Conservation (phyloP, 2,797 vertebrate genomes). For the Platyrinchus mystaceus region DNA sequence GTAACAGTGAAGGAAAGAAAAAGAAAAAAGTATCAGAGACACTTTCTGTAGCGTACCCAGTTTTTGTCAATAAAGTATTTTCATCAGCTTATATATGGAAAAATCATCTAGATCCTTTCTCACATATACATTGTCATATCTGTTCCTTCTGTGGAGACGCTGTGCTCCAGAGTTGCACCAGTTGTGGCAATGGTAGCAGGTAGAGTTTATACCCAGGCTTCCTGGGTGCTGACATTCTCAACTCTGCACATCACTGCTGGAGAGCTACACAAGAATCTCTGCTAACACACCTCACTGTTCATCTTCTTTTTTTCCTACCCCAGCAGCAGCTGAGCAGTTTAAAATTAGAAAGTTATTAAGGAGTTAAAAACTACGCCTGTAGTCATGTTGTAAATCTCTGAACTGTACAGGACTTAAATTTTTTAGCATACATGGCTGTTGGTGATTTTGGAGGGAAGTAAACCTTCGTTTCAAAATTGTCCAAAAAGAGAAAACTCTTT, state of each 20-base stretch:
- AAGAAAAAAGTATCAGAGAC: background rate
- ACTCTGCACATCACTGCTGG: background rate
- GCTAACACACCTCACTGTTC: background rate
- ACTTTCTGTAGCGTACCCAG: background rate
- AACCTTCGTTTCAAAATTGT: background rate
- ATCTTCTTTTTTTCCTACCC: background rate
- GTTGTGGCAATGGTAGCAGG: background rate
- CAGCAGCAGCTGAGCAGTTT: background rate
- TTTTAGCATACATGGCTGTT: background rate
- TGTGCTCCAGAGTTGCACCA: background rate
- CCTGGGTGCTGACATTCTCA: background rate
- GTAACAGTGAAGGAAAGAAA: background rate
- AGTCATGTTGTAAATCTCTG: background rate
- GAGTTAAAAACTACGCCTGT: background rate
- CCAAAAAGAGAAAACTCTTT: background rate
- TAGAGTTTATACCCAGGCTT: background rate
- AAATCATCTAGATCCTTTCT: background rate
- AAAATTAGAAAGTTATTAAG: background rate
- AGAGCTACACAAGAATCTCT: background rate
- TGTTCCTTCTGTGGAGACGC: background rate
- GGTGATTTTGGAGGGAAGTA: background rate
- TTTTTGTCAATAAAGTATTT: background rate
- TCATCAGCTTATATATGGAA: background rate
- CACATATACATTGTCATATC: fast-evolving
- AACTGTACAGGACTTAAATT: background rate